Evolutionary conservation across 2,797 vertebrate genomes (phyloP).

Genomic region (Spheniscus humboldti): DNA sequence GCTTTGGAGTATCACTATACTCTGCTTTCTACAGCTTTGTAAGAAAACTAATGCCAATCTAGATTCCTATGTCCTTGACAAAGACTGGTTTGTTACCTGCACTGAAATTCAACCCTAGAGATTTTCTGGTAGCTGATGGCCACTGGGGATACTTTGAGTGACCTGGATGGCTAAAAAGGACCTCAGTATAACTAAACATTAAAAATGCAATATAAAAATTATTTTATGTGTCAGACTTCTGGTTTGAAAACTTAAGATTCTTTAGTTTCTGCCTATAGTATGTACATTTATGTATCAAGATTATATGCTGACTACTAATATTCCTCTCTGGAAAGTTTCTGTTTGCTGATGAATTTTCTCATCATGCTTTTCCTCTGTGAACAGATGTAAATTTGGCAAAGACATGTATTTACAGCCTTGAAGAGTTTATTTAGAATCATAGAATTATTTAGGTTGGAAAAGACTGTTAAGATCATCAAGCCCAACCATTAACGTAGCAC

Average conservation of each 20-base stretch:
- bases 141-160: not conserved
- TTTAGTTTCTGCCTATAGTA: not conserved
- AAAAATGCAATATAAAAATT: not conserved
- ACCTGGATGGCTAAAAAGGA: not conserved
- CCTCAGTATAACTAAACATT: not conserved
- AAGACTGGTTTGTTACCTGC: not conserved
- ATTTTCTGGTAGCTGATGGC: not conserved
- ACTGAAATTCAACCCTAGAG: not conserved
- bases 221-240: not conserved
- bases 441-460: too few relatives aligned
- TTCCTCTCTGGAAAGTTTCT: not conserved
- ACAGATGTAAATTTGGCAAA: slow-evolving; percentile 8
- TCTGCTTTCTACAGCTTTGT: not conserved
- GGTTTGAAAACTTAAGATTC: not conserved
- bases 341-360: not conserved
- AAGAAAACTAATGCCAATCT: not conserved
- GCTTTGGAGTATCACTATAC: not conserved
- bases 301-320: not conserved
- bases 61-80: not conserved
- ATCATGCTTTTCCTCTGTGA: not conserved
- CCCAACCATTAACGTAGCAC: too few relatives aligned
- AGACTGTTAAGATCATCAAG: too few relatives aligned
- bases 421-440: not conserved
- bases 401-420: not conserved
- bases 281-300: not conserved